Conservation (phyloP, 2,113 vertebrate genomes). For the Mus musculus region DNA sequence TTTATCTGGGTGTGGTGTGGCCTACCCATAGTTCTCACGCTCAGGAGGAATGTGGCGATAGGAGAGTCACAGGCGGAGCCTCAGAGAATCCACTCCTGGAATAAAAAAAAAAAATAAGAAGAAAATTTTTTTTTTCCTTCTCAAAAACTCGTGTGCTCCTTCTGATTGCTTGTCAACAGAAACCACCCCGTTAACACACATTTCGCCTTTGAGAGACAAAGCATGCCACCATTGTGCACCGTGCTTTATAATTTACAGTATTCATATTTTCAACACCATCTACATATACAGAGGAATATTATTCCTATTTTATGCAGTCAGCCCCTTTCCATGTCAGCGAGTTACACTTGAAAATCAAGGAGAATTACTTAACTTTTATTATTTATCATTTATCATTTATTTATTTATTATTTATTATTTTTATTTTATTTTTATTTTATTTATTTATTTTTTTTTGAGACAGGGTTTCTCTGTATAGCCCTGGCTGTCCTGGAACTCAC, state of each 20-base stretch:
- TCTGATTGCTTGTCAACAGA: background rate
- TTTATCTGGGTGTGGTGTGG: no score
- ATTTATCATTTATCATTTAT: no score
- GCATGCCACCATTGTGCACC: fast-evolving
- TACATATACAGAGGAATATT: background rate
- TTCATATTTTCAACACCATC: background rate
- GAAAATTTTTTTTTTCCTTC: background rate
- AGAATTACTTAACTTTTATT: background rate
- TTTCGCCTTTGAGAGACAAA: background rate
- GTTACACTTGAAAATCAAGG: background rate
- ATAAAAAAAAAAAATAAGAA: background rate
- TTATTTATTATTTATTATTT: no score
- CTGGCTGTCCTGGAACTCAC: no score
- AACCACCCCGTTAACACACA: background rate
- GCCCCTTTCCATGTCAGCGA: background rate
- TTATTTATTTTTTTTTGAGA: no score
- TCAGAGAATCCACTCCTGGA: background rate
- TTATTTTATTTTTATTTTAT: no score
- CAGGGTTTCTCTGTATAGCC: no score
- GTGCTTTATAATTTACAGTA: background rate
- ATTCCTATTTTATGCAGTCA: background rate
- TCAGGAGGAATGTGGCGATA: background rate
- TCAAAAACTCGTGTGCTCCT: background rate
- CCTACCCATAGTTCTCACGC: background rate
- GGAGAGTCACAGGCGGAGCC: background rate